Evolutionary conservation across 2,113 vertebrate genomes (phyloP).

Genomic region (Pachypanchax playfairii): DNA sequence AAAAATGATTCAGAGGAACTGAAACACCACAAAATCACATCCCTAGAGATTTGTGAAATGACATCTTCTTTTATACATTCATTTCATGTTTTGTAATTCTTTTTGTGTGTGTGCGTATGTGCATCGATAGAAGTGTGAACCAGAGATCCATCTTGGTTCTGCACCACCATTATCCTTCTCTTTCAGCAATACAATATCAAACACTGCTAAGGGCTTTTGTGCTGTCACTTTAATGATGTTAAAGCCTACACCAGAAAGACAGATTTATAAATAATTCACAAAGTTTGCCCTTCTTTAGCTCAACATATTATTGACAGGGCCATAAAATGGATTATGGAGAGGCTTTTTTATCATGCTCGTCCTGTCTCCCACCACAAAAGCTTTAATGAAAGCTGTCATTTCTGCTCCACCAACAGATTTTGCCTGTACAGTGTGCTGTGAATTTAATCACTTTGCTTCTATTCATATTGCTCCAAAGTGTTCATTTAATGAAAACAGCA

Average conservation of each 20-base stretch:
- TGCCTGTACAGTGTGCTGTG: conserved; percentile 17
- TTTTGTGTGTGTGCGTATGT: conserved; percentile 9
- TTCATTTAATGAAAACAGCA: conserved; percentile 30
- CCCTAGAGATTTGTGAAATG: conserved; percentile 29
- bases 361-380: conserved; percentile 28
- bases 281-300: conserved; percentile 65
- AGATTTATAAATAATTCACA: conserved; percentile 76
- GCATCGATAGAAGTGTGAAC: conserved; percentile 6
- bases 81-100: conserved; percentile 23
- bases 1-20: conserved; percentile 47
- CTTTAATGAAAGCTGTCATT: conserved; percentile 66
- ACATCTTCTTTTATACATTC: conserved; percentile 28
- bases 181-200: conserved; percentile 66
- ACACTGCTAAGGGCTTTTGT: conserved; percentile 58
- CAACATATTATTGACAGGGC: conserved; percentile 72
- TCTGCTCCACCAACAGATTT: conserved; percentile 49
- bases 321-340: conserved; percentile 67
- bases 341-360: conserved; percentile 43
- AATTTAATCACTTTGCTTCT: conserved; percentile 38
- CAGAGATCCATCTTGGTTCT: conserved; percentile 42
- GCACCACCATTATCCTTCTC: conserved; percentile 57
- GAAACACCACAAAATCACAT: conserved; percentile 30
- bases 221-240: conserved; percentile 66
- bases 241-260: conserved; percentile 60
- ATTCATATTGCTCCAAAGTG: conserved; percentile 10